Base-by-base conservation (phyloP, 2,113 vertebrate genomes). In the Turnix velox region DNA sequence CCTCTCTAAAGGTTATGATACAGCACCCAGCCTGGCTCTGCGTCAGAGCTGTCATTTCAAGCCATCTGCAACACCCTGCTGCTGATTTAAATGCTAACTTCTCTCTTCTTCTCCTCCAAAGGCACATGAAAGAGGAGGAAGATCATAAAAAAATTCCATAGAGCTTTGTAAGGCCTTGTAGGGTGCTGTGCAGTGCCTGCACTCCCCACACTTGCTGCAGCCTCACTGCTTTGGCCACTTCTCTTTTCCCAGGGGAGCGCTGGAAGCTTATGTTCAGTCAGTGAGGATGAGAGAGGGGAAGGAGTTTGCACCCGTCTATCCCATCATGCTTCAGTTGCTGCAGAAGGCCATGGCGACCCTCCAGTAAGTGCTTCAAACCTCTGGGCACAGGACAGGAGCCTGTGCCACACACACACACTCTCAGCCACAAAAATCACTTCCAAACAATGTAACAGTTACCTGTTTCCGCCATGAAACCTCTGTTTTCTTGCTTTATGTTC, bases 241-340 rank as follows among this genome's bases (percentile, higher is more conserved):
- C 16, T 10, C 5, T 37, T 8, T 20, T 8, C 14, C 67, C 0
- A 99, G 99, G 37, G 99, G 98, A 3, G 98, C 99, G 17, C 95
- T 99, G 95, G 99, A 99, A 97, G 99, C 99, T 48, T 99, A 99
- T 2, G 98, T 99, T 52, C 99, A 99, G 63, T 98, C 98, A 2
- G 99, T 99, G n/a, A 97, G 97, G 96, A 97, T 98, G 1, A 98
- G 99, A 91, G 98, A 99, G 91, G 99, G 98, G 48, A 99, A 98
- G 95, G 99, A 99, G 95, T 99, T 99, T 84, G 98, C 99, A 17
- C 98, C 99, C 1, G 98, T 99, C 76, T 99, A 99, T 90, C 99
- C 99, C 87, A 97, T 99, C 75, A 99, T 99, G 99, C 90, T 99
- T 68, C 99, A 99, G 92, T 97, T 99, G 89, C 97, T 99, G 74